Evolutionary conservation across 2,797 vertebrate species (phyloP).

Genomic region (Enteromius treurensis): DNA sequence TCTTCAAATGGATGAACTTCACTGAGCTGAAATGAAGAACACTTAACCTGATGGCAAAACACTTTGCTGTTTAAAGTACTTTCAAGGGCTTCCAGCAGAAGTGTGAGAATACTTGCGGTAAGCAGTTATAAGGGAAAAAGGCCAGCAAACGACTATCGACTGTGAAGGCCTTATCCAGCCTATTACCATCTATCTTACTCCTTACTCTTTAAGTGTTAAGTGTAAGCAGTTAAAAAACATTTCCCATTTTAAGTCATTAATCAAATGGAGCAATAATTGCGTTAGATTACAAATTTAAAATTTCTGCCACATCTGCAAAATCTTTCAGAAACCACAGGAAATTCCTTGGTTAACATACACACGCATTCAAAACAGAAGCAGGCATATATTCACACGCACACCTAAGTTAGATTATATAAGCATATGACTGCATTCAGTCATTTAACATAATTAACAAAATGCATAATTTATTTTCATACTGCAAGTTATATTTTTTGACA

Average conservation of each 20-base stretch:
- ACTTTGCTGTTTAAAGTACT: conserved; percentile 13
- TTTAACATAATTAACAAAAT: not conserved
- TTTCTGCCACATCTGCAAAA: not conserved
- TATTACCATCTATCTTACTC: conserved; percentile 14
- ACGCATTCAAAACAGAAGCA: not conserved
- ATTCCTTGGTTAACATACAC: not conserved
- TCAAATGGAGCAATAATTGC: not conserved
- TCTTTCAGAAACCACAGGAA: conserved; percentile 3
- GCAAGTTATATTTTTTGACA: not conserved
- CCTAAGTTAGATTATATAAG: not conserved
- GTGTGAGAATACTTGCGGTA: conserved; percentile 8
- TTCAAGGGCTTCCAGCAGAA: conserved; percentile 20
- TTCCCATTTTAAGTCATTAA: not conserved
- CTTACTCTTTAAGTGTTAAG: not conserved
- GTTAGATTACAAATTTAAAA: not conserved
- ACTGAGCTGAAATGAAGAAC: not conserved
- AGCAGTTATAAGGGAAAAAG: conserved; percentile 6
- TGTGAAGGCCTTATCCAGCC: not conserved
- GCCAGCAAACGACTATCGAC: conserved; percentile 9
- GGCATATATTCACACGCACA: not conserved
- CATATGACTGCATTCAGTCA: not conserved
- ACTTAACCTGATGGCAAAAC: conserved; percentile 20
- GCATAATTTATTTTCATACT: not conserved
- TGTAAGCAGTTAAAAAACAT: conserved; percentile 5
- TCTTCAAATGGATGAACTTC: not conserved